Evolutionary conservation across 2,113 vertebrate species (phyloP).

Genomic region (Dasyurus viverrinus): DNA sequence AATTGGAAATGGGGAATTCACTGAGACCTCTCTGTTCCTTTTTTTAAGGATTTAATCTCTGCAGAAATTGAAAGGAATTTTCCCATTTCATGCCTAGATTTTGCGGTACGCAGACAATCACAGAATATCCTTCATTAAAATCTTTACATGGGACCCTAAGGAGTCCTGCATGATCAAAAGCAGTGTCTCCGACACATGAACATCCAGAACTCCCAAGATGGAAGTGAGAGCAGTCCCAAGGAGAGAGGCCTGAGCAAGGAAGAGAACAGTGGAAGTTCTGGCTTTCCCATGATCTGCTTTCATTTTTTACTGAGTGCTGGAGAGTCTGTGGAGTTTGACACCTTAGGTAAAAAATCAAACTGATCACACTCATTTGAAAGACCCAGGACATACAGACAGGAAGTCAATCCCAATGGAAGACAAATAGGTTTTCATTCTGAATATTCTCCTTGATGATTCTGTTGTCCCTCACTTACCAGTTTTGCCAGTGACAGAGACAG

Average conservation of each 20-base stretch:
- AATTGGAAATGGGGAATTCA: background rate
- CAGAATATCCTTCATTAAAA: background rate
- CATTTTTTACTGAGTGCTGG: no score
- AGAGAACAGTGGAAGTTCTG: background rate
- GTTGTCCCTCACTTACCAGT: slow-evolving; percentile 63
- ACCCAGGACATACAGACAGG: background rate
- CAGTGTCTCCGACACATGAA: background rate
- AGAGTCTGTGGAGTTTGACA: no score
- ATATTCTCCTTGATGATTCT: no score
- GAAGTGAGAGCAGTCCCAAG: background rate
- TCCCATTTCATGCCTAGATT: background rate
- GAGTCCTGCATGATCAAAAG: background rate
- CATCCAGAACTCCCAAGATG: background rate
- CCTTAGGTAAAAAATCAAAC: background rate
- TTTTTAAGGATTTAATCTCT: no score
- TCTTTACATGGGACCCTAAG: background rate
- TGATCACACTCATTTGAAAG: no score
- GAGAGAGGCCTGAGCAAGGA: background rate
- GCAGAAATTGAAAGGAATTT: background rate
- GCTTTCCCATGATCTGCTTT: no score
- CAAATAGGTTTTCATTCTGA: background rate
- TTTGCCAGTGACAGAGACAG: slow-evolving; percentile 43
- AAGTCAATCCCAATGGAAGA: background rate
- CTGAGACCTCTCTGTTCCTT: background rate
- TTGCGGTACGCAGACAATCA: background rate